Base-by-base conservation (phyloP, 2,888 invertebrate species). In the Drosophila algonquin region DNA sequence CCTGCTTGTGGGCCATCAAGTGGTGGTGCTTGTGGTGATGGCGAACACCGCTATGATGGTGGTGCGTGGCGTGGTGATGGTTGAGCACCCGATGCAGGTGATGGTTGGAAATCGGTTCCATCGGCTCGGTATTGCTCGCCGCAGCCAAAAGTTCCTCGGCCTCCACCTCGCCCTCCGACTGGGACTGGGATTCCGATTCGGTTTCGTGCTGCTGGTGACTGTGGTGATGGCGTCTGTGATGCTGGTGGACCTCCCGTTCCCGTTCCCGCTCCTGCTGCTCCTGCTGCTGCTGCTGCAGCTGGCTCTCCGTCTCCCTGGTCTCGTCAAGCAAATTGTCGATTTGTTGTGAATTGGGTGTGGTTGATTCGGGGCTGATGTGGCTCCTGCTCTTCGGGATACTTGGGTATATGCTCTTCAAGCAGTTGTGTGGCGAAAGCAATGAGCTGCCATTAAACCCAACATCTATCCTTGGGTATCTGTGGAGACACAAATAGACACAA, bases 401-500 rank as follows among this genome's bases (percentile, higher is more conserved):
- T 21, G 21, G 21, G 48, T 57, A 52, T 30, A 21, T 68, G 54
- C 71, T 85, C 55, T 75, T 79, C 24, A 86, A 78, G 72, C 80
- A 79, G 63, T 69, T 84, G 32, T 76, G 69, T 12, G 7, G 40
- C n/a, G 81, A 46, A 16, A 69, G 50, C 80, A 48, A 87, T 81
- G 32, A 80, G 71, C 35, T 86, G 48, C 91, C 91, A 55, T 89
- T 80, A 59, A 90, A 77, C 75, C 81, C 87, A 0, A 92, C 76
- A 63, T 92, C 92, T 91, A 92, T 70, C 81, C 92, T 90, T 87
- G 92, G 92, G 60, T 79, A 89, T 85, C 92, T 92, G 68, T 0
- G 78, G 4, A 18, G 27, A 44, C 48, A 45, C 44, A 10, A 32
- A 27, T 5, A 24, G 24, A 24, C 24, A 24, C 24, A 24, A 24